Conservation (phyloP, 2,797 vertebrate species). For the Clamator glandarius region DNA sequence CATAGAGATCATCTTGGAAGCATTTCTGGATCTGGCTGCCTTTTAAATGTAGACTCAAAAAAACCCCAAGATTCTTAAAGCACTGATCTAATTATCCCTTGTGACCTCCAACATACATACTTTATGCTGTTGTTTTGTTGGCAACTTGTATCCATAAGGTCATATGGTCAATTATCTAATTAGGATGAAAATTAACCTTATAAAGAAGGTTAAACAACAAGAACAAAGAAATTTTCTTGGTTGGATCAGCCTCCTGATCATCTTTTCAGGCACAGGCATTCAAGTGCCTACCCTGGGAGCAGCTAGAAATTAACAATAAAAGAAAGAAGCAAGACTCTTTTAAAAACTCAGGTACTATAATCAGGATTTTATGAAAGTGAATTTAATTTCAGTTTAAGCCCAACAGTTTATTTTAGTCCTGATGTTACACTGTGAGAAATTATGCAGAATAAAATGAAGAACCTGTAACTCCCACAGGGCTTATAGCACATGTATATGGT, state of each 20-base stretch:
- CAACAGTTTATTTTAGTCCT: background rate
- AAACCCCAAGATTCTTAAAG: background rate
- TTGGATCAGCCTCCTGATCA: background rate
- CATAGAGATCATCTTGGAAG: background rate
- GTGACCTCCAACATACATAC: background rate
- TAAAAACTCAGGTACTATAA: background rate
- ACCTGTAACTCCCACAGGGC: background rate
- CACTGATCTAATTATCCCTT: background rate
- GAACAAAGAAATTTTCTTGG: background rate
- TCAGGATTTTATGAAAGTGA: background rate
- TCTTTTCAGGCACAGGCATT: background rate
- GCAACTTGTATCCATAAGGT: background rate
- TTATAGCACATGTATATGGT: background rate
- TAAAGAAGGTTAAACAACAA: background rate
- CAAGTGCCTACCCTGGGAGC: background rate
- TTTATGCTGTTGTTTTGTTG: background rate
- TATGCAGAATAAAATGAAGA: background rate
- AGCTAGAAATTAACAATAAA: background rate
- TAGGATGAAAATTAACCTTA: constrained; percentile 26
- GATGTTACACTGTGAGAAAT: background rate
- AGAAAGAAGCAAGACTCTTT: background rate
- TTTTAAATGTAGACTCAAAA: background rate
- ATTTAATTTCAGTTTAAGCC: background rate
- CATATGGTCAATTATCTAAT: background rate
- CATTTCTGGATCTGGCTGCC: background rate